These are phyloP conservation scores for Nysson spinosus DNA, from an alignment of 2,888 invertebrate genomes.

Conservation along the genomic window DNA sequence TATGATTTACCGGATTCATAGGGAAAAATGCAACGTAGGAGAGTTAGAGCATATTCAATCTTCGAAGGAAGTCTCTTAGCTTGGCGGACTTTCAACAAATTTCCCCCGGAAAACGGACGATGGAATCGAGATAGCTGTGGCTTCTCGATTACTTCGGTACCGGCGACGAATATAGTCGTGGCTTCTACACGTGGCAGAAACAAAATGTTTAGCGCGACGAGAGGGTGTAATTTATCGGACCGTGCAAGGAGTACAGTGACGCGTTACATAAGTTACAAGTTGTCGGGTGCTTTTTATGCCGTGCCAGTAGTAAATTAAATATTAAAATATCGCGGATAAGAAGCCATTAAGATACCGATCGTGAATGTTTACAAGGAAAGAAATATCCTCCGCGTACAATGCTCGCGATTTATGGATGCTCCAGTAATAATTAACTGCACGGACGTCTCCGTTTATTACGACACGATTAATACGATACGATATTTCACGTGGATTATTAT, in stretches of 20 bases:
- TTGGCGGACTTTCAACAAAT: slow-evolving; percentile 33
- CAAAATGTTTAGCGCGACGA: slow-evolving; percentile 18
- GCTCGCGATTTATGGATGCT: slow-evolving; percentile 30
- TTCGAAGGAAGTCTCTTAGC: slow-evolving; percentile 15
- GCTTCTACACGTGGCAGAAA: slow-evolving; percentile 4
- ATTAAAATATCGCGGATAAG: slow-evolving; percentile 41
- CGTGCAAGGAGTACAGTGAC: slow-evolving; percentile 32
- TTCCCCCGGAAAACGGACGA: too few species aligned
- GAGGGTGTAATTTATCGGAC: slow-evolving; percentile 52
- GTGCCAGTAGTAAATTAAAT: slow-evolving; percentile 49
- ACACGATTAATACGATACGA: slow-evolving; percentile 36
- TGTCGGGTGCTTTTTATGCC: slow-evolving; percentile 35
- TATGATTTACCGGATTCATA: slow-evolving; percentile 18
- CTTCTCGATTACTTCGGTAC: background rate
- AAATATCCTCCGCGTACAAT: slow-evolving; percentile 18
- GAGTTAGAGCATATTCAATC: slow-evolving; percentile 20
- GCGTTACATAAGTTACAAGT: slow-evolving; percentile 49
- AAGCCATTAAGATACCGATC: slow-evolving; percentile 33
- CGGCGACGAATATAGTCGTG: slow-evolving; percentile 20
- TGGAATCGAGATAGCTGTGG: too few species aligned
- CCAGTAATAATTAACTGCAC: slow-evolving; percentile 40
- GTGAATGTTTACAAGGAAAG: slow-evolving; percentile 21
- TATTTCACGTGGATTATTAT: slow-evolving; percentile 31
- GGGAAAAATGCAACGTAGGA: background rate
- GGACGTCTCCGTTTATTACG: slow-evolving; percentile 25